Evolutionary conservation across 2,888 invertebrate species (phyloP).

Genomic region (Hydrotaea diabolus): DNA sequence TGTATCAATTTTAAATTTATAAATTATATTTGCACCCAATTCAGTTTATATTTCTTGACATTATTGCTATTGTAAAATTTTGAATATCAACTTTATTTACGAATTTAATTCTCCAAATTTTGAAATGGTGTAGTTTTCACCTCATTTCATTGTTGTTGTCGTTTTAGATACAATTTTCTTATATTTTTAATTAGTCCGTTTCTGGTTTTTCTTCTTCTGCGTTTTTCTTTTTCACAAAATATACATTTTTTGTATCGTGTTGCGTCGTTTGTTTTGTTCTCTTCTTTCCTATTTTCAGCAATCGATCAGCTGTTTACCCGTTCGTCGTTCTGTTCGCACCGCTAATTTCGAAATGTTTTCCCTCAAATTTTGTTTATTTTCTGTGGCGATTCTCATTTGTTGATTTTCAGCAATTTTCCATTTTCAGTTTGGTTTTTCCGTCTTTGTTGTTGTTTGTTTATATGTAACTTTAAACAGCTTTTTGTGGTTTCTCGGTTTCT

Average conservation of each 20-base stretch:
- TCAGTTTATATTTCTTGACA: no score
- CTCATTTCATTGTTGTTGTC: neutral
- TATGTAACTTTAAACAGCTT: conserved; percentile 52
- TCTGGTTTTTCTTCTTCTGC: conserved; percentile 6
- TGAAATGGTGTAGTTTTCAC: conserved; percentile 8
- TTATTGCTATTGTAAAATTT: no score
- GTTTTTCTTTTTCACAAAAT: neutral
- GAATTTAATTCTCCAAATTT: no score
- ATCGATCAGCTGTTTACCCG: conserved; percentile 51
- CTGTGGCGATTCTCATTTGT: neutral
- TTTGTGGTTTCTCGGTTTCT: conserved; percentile 45
- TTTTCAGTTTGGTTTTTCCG: neutral
- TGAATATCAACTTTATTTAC: no score
- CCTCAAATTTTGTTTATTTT: neutral
- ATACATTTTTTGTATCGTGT: neutral
- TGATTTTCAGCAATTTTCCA: neutral
- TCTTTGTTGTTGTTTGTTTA: conserved; percentile 5
- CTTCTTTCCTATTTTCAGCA: neutral
- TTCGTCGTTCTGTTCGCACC: neutral
- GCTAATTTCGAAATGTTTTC: neutral
- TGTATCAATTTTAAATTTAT: no score
- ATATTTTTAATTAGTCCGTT: neutral
- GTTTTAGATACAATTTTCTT: neutral
- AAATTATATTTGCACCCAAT: no score
- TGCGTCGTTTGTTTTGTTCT: neutral